A percentile compares a stretch with the other conserved stretches of the same genome.
phyloP scores from a whole-genome alignment of 2,797 vertebrate genomes.

The Acipenser oxyrinchus region DNA sequence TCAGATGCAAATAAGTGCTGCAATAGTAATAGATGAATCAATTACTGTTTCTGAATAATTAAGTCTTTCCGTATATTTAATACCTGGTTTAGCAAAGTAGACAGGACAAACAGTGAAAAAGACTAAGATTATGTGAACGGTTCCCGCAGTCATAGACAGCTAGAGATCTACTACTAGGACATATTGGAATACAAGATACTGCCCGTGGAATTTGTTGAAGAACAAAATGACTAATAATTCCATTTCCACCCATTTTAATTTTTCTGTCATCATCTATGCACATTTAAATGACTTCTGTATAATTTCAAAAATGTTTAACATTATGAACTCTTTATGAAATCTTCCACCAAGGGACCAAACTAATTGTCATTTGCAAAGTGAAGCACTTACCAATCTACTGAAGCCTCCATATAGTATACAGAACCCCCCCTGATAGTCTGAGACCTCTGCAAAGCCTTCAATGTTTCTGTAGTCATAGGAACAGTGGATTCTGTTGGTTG shows the following conservation, averaged over 20 bases:
- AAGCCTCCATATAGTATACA: conserved; percentile 94
- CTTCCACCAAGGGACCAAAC: no score
- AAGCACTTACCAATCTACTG: conserved; percentile 79
- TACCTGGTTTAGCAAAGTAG: background rate
- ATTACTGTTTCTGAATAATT: background rate
- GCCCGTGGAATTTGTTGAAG: no score
- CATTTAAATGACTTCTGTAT: no score
- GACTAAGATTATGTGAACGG: background rate
- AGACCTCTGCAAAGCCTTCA: conserved; percentile 89
- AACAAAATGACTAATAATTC: no score
- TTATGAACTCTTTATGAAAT: no score
- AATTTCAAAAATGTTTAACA: no score
- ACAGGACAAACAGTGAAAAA: background rate
- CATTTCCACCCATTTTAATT: no score
- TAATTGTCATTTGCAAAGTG: background rate
- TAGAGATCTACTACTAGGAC: no score
- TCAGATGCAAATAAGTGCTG: conserved; percentile 96
- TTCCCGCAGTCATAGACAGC: background rate
- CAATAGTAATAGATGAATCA: conserved; percentile 10
- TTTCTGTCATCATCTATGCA: no score
- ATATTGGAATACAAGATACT: background rate
- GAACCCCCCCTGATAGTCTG: conserved; percentile 93
- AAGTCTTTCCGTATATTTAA: no score
- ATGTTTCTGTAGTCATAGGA: conserved; percentile 96
- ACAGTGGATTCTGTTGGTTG: conserved; percentile 84